These are phyloP conservation scores for Muscicapa comitata DNA, from an alignment of 2,797 vertebrate genomes.

Conservation along the genomic window DNA sequence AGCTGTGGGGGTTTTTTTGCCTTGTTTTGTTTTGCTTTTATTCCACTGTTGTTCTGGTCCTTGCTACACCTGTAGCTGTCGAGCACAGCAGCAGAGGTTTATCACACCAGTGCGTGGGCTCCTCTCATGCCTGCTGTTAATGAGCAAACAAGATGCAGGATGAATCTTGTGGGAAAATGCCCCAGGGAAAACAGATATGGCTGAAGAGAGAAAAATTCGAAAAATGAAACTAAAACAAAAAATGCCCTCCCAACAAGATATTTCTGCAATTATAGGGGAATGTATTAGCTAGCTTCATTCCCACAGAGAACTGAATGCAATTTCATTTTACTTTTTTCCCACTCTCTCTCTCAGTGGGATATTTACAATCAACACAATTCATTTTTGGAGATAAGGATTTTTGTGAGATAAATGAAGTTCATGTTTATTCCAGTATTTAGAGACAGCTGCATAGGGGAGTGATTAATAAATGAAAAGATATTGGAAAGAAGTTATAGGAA, in stretches of 20 bases:
- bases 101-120: accelerated
- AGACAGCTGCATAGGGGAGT: not conserved
- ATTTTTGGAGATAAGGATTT: not conserved
- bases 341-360: not conserved
- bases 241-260: not conserved
- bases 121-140: not conserved
- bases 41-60: not conserved
- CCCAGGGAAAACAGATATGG: not conserved
- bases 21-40: not conserved
- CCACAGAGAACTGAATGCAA: not conserved
- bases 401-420: not conserved
- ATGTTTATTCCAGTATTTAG: not conserved
- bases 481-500: not conserved
- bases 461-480: not conserved
- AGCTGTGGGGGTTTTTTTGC: not conserved
- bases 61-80: not conserved
- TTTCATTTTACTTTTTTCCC: not conserved
- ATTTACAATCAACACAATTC: not conserved
- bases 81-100: not conserved
- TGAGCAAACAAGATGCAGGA: not conserved
- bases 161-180: not conserved
- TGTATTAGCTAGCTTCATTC: not conserved
- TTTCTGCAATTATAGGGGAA: not conserved
- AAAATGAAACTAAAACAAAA: not conserved
- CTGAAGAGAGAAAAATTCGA: not conserved